Percentiles rank a stretch among this genome's conserved stretches.
Evolutionary conservation across 2,888 invertebrate species (phyloP).

Genomic region (Phragmatobia fuliginosa): DNA sequence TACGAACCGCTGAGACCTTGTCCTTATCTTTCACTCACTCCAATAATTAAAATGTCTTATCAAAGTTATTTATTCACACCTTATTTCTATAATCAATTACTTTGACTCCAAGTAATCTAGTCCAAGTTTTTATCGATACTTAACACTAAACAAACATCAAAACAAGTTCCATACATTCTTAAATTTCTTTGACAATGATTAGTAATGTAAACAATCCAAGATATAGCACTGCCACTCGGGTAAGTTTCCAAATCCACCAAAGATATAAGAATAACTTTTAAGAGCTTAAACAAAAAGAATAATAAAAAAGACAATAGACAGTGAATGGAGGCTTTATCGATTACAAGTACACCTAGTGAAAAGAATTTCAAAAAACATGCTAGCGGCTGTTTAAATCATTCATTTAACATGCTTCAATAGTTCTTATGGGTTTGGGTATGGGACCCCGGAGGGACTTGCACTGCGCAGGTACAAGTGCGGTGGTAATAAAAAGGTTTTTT

Average conservation of each 20-base stretch:
- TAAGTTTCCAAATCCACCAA: not conserved
- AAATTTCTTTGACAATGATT: not conserved
- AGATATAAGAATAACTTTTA: not conserved
- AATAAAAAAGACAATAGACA: constrained; percentile 26
- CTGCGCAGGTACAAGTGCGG: constrained; percentile 72
- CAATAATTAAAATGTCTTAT: constrained; percentile 24
- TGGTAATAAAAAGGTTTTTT: constrained; percentile 60
- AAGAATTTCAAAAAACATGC: constrained; percentile 71
- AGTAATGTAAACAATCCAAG: not conserved
- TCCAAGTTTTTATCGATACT: too few relatives aligned
- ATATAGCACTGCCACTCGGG: not conserved
- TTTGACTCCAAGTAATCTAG: not conserved
- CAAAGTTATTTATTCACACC: constrained; percentile 13
- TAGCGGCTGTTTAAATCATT: constrained; percentile 74
- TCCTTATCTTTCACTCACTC: constrained; percentile 45
- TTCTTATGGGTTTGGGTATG: constrained; percentile 69
- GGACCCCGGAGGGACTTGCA: constrained; percentile 69
- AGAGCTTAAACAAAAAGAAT: constrained; percentile 5
- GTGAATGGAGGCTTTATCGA: constrained; percentile 48
- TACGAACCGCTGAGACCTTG: constrained; percentile 50
- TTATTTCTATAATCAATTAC: constrained; percentile 2
- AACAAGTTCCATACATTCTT: not conserved
- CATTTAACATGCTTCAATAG: constrained; percentile 76
- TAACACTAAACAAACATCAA: too few relatives aligned
- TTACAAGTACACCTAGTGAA: constrained; percentile 53